phyloP scores from a whole-genome alignment of 2,113 vertebrate species.

The Thalassoma bifasciatum region DNA sequence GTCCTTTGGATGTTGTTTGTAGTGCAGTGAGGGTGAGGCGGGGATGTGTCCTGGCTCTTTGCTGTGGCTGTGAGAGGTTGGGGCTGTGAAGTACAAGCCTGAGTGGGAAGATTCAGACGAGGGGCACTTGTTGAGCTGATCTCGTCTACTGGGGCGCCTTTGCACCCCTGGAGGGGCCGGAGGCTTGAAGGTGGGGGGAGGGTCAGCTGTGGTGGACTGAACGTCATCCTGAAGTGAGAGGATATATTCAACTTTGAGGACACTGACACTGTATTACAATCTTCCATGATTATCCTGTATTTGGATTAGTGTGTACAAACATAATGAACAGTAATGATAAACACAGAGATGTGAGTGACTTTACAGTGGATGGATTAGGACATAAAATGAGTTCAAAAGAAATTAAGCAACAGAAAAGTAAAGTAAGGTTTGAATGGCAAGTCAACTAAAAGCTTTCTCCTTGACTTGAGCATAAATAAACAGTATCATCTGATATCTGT shows the following conservation, averaged over 20 bases:
- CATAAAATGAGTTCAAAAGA: constrained; percentile 43
- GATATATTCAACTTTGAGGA: constrained; percentile 65
- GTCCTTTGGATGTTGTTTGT: constrained; percentile 55
- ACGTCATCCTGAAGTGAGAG: constrained; percentile 90
- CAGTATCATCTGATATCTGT: neutral
- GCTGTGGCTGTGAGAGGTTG: constrained; percentile 66
- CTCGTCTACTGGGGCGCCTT: constrained; percentile 67
- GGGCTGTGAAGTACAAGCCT: constrained; percentile 88
- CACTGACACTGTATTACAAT: too few relatives aligned
- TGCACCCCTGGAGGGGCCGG: constrained; percentile 83
- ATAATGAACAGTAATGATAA: constrained; percentile 53
- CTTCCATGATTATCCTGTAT: constrained; percentile 16
- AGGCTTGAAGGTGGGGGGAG: constrained; percentile 88
- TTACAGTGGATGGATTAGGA: constrained; percentile 46
- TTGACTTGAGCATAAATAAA: constrained; percentile 27
- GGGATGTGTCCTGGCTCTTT: constrained; percentile 60
- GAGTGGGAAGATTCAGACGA: constrained; percentile 90
- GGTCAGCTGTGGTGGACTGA: constrained; percentile 82
- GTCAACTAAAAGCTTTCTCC: constrained; percentile 36
- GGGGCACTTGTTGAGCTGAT: constrained; percentile 82
- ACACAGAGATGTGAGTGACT: constrained; percentile 56
- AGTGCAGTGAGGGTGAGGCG: constrained; percentile 45
- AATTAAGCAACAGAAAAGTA: constrained; percentile 35
- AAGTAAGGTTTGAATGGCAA: constrained; percentile 41
- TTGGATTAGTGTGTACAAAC: constrained; percentile 9